These are phyloP conservation scores for Acromyrmex echinatior DNA, from an alignment of 1,140 invertebrate genomes.

Conservation along the genomic window DNA sequence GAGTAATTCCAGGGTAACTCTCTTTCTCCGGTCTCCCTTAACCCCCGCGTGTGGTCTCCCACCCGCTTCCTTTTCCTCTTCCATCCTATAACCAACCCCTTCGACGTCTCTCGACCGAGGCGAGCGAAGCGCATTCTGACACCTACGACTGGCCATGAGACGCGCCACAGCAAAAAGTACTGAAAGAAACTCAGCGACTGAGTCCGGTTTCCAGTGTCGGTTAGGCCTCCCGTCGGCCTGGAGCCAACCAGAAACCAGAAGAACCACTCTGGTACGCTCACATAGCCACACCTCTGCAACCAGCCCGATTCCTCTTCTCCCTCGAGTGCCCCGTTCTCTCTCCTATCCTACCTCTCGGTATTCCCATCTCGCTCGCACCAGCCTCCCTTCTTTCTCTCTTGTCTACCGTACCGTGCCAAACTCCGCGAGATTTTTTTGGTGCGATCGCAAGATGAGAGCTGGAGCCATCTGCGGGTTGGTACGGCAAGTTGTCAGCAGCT, in stretches of 20 bases:
- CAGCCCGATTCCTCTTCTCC: conserved; percentile 73
- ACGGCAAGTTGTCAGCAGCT: conserved; percentile 29
- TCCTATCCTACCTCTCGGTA: conserved; percentile 47
- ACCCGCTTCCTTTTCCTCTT: not conserved
- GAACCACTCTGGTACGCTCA: conserved; percentile 82
- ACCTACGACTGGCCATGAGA: conserved; percentile 82
- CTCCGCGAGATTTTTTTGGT: conserved; percentile 72
- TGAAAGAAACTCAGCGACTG: conserved; percentile 68
- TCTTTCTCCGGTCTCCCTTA: conserved; percentile 55
- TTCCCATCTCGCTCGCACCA: conserved; percentile 25
- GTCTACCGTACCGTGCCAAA: conserved; percentile 51
- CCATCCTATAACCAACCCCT: conserved; percentile 20
- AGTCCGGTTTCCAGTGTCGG: conserved; percentile 77
- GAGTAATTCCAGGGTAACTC: conserved; percentile 82
- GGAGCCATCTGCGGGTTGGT: conserved; percentile 82
- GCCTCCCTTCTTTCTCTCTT: conserved; percentile 71
- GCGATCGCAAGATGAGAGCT: conserved; percentile 79
- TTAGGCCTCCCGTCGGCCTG: conserved; percentile 85
- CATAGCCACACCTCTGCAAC: conserved; percentile 86
- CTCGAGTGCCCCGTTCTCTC: conserved; percentile 65
- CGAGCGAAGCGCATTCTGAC: conserved; percentile 83
- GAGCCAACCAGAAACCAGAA: conserved; percentile 86
- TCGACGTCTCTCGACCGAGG: conserved; percentile 49
- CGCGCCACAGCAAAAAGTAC: conserved; percentile 72
- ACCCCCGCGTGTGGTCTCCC: conserved; percentile 37